Percentiles rank a stretch among this genome's conserved stretches.
phyloP scores from a whole-genome alignment of 2,113 vertebrate species.

The Aspidoscelis tigris region DNA sequence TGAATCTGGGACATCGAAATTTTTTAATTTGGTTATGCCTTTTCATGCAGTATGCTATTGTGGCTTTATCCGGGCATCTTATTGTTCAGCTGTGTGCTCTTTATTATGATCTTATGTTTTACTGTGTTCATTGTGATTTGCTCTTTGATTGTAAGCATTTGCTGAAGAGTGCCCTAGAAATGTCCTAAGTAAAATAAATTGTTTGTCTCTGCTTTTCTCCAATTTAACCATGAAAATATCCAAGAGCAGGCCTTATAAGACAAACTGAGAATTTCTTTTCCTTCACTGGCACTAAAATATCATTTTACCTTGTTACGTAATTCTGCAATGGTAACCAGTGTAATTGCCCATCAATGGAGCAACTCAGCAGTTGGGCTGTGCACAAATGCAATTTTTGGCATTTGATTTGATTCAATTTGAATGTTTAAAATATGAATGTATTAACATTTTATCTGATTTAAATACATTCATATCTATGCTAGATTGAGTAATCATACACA shows the following conservation, averaged over 20 bases:
- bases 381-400: no score
- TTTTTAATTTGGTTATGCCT: neutral
- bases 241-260: neutral
- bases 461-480: no score
- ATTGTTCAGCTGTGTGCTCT: neutral
- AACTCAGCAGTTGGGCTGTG: neutral
- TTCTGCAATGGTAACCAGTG: neutral
- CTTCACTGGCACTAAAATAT: neutral
- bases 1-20: neutral
- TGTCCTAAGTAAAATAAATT: neutral
- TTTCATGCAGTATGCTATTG: neutral
- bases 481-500: no score
- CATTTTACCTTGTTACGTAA: neutral
- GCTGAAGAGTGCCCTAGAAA: neutral
- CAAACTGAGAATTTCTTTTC: neutral
- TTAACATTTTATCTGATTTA: no score
- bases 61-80: neutral
- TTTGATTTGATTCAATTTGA: no score
- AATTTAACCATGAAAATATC: neutral
- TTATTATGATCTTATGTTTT: neutral
- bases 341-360: neutral
- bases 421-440: no score
- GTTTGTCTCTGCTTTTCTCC: neutral
- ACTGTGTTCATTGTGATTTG: neutral
- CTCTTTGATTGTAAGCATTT: neutral